Evolutionary conservation across 1,140 invertebrate species (phyloP), one percentile per base, ranked within the genome.

Genomic region (Phthorimaea operculella): DNA sequence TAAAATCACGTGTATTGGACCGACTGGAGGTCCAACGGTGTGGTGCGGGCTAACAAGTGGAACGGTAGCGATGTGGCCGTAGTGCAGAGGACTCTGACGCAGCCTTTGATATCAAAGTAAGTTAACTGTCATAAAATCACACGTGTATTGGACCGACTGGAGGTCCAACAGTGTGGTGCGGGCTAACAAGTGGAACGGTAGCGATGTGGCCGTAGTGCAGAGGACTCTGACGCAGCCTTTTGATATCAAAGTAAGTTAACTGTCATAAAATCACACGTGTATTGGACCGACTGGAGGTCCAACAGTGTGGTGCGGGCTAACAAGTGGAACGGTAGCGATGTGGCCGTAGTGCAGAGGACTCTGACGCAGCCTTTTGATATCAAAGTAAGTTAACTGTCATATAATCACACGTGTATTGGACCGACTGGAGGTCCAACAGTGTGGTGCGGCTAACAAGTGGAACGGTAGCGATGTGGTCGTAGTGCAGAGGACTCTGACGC

Each of bases 71-170:
- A 90, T 66, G 86, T 90, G 1, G 90, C 66, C 68, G 90, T 87
- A 74, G 89, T 87, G 74, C 91, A 87, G 76, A 88, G 84, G 71
- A 91, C 80, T 77, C 90, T 85, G 16, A 87, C 87, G 0, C 88
- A 89, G 58, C 93, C 94, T 92, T 95, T 79, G 94, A 89, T 61
- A 91, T 97, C 15, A 64, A 63, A 14, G 45, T 47, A 1, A 14
- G 17, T 14, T 45, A 6, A n/a, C n/a, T n/a, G n/a, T n/a, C n/a
- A n/a, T n/a, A n/a, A n/a, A 28, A 28, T 28, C 21, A 2, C 92
- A 92, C 71, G 89, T 99, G 0, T 99, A 96, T 82, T 98, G 97
- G 95, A 98, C 96, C 0, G 97, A 96, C 72, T 95, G 93, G 93
- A 2, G 36, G 36, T 39, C 36, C 4, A 12, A 39, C n/a, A 12